phyloP scores from a whole-genome alignment of 1,140 invertebrate genomes.

The Habropoda laboriosa region DNA sequence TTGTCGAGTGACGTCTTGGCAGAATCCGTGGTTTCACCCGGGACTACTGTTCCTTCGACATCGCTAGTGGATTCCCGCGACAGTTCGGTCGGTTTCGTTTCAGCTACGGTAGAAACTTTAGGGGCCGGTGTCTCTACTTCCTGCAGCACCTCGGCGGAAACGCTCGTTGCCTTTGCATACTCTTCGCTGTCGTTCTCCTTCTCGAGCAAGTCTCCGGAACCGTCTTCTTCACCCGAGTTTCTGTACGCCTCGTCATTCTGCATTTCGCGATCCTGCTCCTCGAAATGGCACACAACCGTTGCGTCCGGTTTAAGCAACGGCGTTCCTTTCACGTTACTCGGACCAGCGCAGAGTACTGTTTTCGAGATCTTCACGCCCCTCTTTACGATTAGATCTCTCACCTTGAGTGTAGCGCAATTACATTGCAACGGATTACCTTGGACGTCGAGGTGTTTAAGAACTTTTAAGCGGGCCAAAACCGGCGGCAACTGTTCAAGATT shows the following conservation, averaged over 20 bases:
- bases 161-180: not conserved
- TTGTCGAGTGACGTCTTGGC: slow-evolving; percentile 7
- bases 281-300: slow-evolving; percentile 66
- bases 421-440: slow-evolving; percentile 86
- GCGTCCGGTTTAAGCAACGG: slow-evolving; percentile 67
- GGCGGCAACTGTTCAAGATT: slow-evolving; percentile 66
- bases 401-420: slow-evolving; percentile 75
- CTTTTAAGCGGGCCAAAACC: slow-evolving; percentile 81
- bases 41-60: not conserved
- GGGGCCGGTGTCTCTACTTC: slow-evolving; percentile 47
- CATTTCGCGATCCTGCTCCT: slow-evolving; percentile 75
- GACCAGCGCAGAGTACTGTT: slow-evolving; percentile 68
- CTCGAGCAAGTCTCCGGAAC: slow-evolving; percentile 39
- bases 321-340: slow-evolving; percentile 62
- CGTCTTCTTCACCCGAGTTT: slow-evolving; percentile 51
- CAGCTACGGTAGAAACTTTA: not conserved
- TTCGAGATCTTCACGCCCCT: slow-evolving; percentile 71
- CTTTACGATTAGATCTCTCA: slow-evolving; percentile 68
- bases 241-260: slow-evolving; percentile 70
- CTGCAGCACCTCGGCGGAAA: not conserved
- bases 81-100: not conserved
- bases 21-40: not conserved
- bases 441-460: slow-evolving; percentile 85
- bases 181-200: slow-evolving; percentile 15
- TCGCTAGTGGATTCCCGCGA: not conserved